Percentiles rank a stretch among this genome's conserved stretches.
phyloP scores from a whole-genome alignment of 2,888 invertebrate species.

The Cephus rjabovi region DNA sequence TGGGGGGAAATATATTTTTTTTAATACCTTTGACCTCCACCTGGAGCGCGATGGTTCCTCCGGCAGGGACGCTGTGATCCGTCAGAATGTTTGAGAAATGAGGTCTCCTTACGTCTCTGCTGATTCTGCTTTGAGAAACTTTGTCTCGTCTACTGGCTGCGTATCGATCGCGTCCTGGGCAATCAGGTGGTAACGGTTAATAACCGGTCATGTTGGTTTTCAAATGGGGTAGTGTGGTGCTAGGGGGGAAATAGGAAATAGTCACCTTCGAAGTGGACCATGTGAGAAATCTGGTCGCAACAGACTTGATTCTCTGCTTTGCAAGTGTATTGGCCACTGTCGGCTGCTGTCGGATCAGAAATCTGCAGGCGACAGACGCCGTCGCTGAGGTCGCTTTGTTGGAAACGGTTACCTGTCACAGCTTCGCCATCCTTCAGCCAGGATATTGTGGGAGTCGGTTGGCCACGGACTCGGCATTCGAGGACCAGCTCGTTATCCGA shows the following conservation, averaged over 20 bases:
- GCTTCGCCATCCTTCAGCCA: slow-evolving; percentile 81
- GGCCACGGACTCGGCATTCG: slow-evolving; percentile 83
- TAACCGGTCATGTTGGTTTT: slow-evolving; percentile 14
- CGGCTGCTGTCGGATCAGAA: slow-evolving; percentile 74
- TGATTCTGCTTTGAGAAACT: slow-evolving; percentile 19
- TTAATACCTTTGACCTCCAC: slow-evolving; percentile 78
- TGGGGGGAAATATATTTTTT: background rate
- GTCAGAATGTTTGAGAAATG: slow-evolving; percentile 77
- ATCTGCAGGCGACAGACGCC: slow-evolving; percentile 80
- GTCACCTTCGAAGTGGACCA: slow-evolving; percentile 77
- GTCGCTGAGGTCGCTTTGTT: slow-evolving; percentile 77
- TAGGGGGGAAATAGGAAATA: slow-evolving; percentile 34
- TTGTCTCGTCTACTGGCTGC: slow-evolving; percentile 32
- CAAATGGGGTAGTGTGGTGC: slow-evolving; percentile 59
- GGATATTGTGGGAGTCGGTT: slow-evolving; percentile 78
- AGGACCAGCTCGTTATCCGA: slow-evolving; percentile 80
- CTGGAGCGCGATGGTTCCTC: slow-evolving; percentile 85
- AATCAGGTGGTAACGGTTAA: background rate
- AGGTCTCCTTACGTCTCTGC: slow-evolving; percentile 72
- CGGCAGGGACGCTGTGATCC: slow-evolving; percentile 79
- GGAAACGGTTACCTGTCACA: slow-evolving; percentile 72
- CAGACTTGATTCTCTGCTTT: slow-evolving; percentile 78
- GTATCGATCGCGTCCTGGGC: slow-evolving; percentile 32
- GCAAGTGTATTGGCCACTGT: slow-evolving; percentile 82
- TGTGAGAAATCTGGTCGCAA: slow-evolving; percentile 80